Conservation (phyloP, 1,140 invertebrate species). For the Ceratina australensis region DNA sequence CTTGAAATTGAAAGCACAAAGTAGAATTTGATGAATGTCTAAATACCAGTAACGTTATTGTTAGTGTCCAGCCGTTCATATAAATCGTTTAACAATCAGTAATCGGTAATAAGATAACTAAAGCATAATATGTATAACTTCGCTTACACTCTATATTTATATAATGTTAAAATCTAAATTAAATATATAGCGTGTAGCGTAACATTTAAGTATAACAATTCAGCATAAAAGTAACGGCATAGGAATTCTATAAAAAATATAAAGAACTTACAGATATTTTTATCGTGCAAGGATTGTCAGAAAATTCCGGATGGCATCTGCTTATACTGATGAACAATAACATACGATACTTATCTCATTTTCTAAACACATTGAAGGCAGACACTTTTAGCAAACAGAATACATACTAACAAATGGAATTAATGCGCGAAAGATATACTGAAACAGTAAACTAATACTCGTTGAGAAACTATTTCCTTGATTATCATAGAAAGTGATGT, state of each 20-base stretch:
- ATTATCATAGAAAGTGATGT: constrained; percentile 19
- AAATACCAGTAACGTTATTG: constrained; percentile 17
- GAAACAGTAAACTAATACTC: constrained; percentile 17
- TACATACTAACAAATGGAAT: constrained; percentile 16
- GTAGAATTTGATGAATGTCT: background rate
- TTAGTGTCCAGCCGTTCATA: constrained; percentile 30
- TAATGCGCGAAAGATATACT: constrained; percentile 5
- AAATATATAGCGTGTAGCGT: constrained; percentile 23
- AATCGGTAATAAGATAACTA: background rate
- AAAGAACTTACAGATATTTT: constrained; percentile 37
- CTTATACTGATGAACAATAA: constrained; percentile 37
- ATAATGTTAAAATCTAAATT: too few species aligned
- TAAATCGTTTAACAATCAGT: background rate
- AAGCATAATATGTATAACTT: background rate
- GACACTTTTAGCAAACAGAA: constrained; percentile 10
- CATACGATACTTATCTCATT: constrained; percentile 35
- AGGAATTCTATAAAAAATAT: constrained; percentile 56
- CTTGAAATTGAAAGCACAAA: background rate
- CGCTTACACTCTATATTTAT: too few species aligned
- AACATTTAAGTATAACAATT: constrained; percentile 49
- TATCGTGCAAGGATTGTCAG: constrained; percentile 39
- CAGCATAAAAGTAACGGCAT: constrained; percentile 57
- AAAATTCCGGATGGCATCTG: constrained; percentile 40
- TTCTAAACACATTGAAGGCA: constrained; percentile 49
- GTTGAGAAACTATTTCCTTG: background rate